Evolutionary conservation across 2,888 invertebrate species (phyloP).

Genomic region (Lysandra coridon): DNA sequence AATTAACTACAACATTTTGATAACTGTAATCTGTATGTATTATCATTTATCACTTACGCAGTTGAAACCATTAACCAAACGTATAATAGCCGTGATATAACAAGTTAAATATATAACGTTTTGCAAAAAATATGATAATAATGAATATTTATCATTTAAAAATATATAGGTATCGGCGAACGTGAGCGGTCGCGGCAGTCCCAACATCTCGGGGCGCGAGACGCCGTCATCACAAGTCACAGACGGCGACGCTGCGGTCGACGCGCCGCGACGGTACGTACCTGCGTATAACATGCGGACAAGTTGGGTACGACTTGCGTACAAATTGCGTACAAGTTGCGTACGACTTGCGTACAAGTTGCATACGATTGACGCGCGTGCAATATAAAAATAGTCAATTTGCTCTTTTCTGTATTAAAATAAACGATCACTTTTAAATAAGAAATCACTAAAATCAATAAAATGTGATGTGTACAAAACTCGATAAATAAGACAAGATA

Average conservation of each 20-base stretch:
- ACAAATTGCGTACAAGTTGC: background rate
- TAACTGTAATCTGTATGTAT: too few relatives aligned
- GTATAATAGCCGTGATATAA: too few relatives aligned
- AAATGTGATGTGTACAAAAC: background rate
- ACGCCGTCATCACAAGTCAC: constrained; percentile 97
- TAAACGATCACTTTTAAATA: too few relatives aligned
- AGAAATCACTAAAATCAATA: too few relatives aligned
- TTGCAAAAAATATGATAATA: too few relatives aligned
- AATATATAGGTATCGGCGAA: constrained; percentile 86
- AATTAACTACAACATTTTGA: too few relatives aligned
- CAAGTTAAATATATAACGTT: too few relatives aligned
- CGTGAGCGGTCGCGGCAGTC: constrained; percentile 93
- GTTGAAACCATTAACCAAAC: too few relatives aligned
- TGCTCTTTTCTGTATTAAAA: too few relatives aligned
- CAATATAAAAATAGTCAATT: background rate
- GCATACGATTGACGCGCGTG: background rate
- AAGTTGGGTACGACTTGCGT: background rate
- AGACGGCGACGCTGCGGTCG: constrained; percentile 84
- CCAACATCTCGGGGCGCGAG: constrained; percentile 97
- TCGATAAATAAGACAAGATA: background rate
- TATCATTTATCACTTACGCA: too few relatives aligned
- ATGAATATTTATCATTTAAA: too few relatives aligned
- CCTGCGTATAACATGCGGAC: background rate
- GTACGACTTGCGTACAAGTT: background rate
- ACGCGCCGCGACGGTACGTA: constrained; percentile 64